These are phyloP conservation scores for Scelioninae gen. 2 DNA, from an alignment of 2,888 invertebrate genomes.

Conservation along the genomic window DNA sequence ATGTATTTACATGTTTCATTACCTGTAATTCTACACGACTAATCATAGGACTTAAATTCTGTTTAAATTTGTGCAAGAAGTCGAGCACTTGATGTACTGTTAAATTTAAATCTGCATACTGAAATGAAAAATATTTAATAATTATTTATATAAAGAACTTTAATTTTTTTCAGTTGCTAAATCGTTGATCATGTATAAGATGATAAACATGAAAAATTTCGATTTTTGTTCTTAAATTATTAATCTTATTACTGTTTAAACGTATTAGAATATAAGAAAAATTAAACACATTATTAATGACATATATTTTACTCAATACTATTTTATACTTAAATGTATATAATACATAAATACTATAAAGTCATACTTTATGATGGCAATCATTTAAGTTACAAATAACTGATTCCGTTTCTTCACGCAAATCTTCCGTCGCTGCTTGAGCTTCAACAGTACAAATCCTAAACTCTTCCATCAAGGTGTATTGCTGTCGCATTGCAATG, in stretches of 20 bases:
- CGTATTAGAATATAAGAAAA: too few relatives aligned
- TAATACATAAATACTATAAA: too few relatives aligned
- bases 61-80: slow-evolving; percentile 65
- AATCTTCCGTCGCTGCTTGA: slow-evolving; percentile 71
- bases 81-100: slow-evolving; percentile 65
- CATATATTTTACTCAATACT: too few relatives aligned
- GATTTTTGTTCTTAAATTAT: too few relatives aligned
- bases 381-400: slow-evolving; percentile 67
- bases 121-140: slow-evolving; percentile 32
- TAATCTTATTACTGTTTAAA: too few relatives aligned
- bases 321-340: too few relatives aligned
- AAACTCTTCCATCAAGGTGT: slow-evolving; percentile 71
- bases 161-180: too few relatives aligned
- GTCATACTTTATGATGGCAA: slow-evolving; percentile 68
- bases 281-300: too few relatives aligned
- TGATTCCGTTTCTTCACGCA: slow-evolving; percentile 69
- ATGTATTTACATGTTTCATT: too few relatives aligned
- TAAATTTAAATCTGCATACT: slow-evolving; percentile 68
- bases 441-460: slow-evolving; percentile 72
- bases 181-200: too few relatives aligned
- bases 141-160: slow-evolving; percentile 8
- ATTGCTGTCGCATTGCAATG: slow-evolving; percentile 65
- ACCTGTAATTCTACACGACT: slow-evolving; percentile 68
- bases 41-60: slow-evolving; percentile 65
- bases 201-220: too few relatives aligned